Percentiles rank a stretch among this genome's conserved stretches.
phyloP scores from a whole-genome alignment of 1,140 invertebrate species.

The Ostrea denselamellosa region DNA sequence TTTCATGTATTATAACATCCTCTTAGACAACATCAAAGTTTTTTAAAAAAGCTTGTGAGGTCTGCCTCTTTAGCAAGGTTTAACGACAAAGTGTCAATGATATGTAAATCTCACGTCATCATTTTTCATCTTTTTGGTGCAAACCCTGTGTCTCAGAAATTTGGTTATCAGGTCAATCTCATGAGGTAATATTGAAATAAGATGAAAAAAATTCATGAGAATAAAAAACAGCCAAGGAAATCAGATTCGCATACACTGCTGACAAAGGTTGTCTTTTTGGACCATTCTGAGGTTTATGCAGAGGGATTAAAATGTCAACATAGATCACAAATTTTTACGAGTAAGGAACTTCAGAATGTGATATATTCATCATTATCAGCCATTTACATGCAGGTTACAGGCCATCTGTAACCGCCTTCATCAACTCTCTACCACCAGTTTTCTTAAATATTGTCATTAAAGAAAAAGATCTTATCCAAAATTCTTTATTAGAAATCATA shows the following conservation, averaged over 20 bases:
- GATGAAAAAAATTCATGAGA: neutral
- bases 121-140: neutral
- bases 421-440: neutral
- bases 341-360: neutral
- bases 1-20: no score
- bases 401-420: neutral
- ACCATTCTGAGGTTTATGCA: neutral
- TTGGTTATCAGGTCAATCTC: neutral
- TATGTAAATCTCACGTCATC: slow-evolving; percentile 3
- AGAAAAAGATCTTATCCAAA: slow-evolving; percentile 11
- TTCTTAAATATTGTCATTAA: neutral
- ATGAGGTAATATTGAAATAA: neutral
- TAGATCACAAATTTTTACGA: slow-evolving; percentile 5
- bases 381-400: slow-evolving; percentile 6
- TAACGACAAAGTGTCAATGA: neutral
- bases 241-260: neutral
- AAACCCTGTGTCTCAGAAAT: neutral
- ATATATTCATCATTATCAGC: slow-evolving; percentile 8
- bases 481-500: neutral
- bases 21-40: neutral
- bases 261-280: neutral
- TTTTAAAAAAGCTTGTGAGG: neutral
- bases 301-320: neutral
- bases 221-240: neutral
- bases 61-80: neutral